Percentiles rank a stretch among this genome's conserved stretches.
Conservation (phyloP, 2,888 invertebrate species). For the Eristalis arbustorum region DNA sequence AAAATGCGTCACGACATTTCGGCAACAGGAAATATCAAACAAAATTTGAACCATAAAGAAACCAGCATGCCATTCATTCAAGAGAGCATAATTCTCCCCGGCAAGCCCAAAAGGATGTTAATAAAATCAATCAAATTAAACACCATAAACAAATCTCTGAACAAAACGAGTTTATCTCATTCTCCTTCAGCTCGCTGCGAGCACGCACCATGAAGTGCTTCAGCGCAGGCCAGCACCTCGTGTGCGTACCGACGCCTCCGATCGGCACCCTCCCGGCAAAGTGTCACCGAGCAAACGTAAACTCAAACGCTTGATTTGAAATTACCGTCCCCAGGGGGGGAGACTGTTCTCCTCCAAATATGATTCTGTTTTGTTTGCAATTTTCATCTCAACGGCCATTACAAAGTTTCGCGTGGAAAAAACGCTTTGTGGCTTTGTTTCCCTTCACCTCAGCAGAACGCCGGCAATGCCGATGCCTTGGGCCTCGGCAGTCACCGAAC, state of each 20-base stretch:
- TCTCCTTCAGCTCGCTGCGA: background rate
- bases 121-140: slow-evolving; percentile 37
- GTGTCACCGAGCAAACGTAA: background rate
- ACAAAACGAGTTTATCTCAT: slow-evolving; percentile 15
- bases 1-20: background rate
- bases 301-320: slow-evolving; percentile 11
- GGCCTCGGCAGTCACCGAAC: background rate
- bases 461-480: background rate
- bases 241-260: slow-evolving; percentile 6
- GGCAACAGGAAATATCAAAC: background rate
- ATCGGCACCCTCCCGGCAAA: background rate
- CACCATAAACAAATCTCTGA: slow-evolving; percentile 14
- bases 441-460: background rate
- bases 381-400: slow-evolving; percentile 59
- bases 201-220: slow-evolving; percentile 32
- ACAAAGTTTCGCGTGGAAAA: slow-evolving; percentile 32
- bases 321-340: slow-evolving; percentile 39
- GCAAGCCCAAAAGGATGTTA: slow-evolving; percentile 7
- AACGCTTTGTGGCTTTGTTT: slow-evolving; percentile 2
- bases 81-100: background rate
- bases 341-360: slow-evolving; percentile 43
- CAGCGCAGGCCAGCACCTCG: slow-evolving; percentile 18
- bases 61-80: background rate
- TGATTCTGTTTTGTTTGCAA: slow-evolving; percentile 35
- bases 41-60: background rate